Evolutionary conservation across 2,797 vertebrate genomes (phyloP), one percentile per base, ranked within the genome.

Genomic region (Pelobates cultripes): DNA sequence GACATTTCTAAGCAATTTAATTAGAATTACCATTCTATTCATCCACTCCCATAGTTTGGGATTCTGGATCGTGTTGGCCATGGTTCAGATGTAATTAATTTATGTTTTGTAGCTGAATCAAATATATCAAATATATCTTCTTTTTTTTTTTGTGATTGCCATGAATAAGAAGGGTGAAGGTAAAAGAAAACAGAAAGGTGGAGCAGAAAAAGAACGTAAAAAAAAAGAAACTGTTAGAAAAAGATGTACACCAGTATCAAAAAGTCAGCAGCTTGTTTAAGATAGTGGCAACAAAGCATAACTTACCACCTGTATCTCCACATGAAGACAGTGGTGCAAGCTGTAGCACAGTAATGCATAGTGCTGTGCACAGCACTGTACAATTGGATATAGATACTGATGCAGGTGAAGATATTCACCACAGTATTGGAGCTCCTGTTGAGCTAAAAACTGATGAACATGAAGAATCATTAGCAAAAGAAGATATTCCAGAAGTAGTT

Each of bases 401-500:
- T n/a, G n/a, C n/a, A n/a, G n/a, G n/a, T n/a, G n/a, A n/a, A n/a
- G n/a, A n/a, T n/a, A n/a, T n/a, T n/a, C n/a, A n/a, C n/a, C n/a
- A n/a, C n/a, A n/a, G n/a, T n/a, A n/a, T n/a, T n/a, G n/a, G n/a
- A n/a, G n/a, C n/a, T n/a, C n/a, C n/a, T n/a, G n/a, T n/a, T n/a
- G n/a, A n/a, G n/a, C n/a, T n/a, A n/a, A n/a, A n/a, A n/a, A n/a
- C n/a, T n/a, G n/a, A n/a, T n/a, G n/a, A n/a, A n/a, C n/a, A n/a
- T n/a, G n/a, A n/a, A n/a, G n/a, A n/a, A n/a, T n/a, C n/a, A n/a
- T n/a, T n/a, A n/a, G n/a, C n/a, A n/a, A n/a, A n/a, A n/a, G n/a
- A n/a, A n/a, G n/a, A n/a, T 57, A 57, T 57, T 57, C 53, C 53
- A 57, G 53, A 57, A 57, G 53, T 57, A 57, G 53, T 57, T 57